These are phyloP conservation scores for Knipowitschia caucasica DNA, from an alignment of 2,797 vertebrate species.

Conservation along the genomic window DNA sequence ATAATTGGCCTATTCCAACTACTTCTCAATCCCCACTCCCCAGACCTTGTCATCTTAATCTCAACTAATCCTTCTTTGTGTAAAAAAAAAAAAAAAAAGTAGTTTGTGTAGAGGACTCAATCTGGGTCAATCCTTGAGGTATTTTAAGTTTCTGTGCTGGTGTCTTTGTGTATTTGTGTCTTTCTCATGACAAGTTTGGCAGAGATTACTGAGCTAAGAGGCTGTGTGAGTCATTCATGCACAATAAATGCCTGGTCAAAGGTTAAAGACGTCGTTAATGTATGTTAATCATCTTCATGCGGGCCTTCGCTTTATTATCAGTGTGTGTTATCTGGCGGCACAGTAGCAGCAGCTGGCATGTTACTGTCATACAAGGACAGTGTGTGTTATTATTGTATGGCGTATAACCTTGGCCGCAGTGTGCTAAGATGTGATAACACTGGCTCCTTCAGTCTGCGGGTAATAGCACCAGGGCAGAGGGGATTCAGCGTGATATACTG, in stretches of 20 bases:
- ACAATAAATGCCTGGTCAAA: slow-evolving; percentile 42
- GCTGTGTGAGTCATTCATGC: slow-evolving; percentile 62
- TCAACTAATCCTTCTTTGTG: slow-evolving; percentile 72
- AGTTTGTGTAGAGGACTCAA: slow-evolving; percentile 70
- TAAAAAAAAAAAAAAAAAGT: slow-evolving; percentile 69
- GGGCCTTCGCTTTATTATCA: slow-evolving; percentile 32
- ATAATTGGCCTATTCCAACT: slow-evolving; percentile 72
- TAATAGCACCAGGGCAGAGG: slow-evolving; percentile 34
- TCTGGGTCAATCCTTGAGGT: slow-evolving; percentile 71
- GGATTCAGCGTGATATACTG: slow-evolving; percentile 51
- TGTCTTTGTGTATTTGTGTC: slow-evolving; percentile 20
- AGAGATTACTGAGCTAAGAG: slow-evolving; percentile 26
- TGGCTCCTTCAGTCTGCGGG: slow-evolving; percentile 17
- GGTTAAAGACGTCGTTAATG: neutral
- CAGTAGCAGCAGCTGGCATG: slow-evolving; percentile 26
- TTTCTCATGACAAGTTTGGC: slow-evolving; percentile 44
- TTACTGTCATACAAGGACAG: slow-evolving; percentile 39
- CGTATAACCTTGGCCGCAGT: slow-evolving; percentile 43
- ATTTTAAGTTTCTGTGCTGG: slow-evolving; percentile 30
- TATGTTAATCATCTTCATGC: neutral
- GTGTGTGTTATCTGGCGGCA: slow-evolving; percentile 47
- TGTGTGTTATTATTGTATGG: slow-evolving; percentile 28
- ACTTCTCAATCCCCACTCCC: slow-evolving; percentile 62
- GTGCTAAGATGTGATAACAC: slow-evolving; percentile 52
- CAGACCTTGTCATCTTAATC: slow-evolving; percentile 76